Evolutionary conservation across 2,797 vertebrate genomes (phyloP), one percentile per base, ranked within the genome.

Genomic region (Sandelia bainsii): DNA sequence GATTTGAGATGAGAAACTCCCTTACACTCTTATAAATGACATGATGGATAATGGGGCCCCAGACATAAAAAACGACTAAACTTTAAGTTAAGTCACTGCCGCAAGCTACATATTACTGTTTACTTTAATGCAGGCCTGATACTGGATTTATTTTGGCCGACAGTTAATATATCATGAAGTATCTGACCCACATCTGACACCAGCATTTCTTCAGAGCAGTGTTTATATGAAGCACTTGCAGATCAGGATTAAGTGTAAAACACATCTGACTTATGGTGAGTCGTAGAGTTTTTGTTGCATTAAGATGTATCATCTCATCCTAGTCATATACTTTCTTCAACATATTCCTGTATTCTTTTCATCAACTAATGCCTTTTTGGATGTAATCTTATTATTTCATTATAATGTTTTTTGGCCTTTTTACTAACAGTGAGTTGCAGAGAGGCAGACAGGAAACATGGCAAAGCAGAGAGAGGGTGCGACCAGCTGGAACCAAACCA

Each of bases 1-100:
- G 48, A 69, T 69, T 22, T 44, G 48, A 7, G n/a, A 67, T 1
- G 25, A 61, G 39, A n/a, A 32, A 32, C 74, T 37, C 49, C 44
- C 37, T 20, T 22, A 20, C 0, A 0, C 34, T 52, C 17, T 48
- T 52, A 34, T 11, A 22, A 46, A 60, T 54, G 8, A 25, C 27
- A 45, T 3, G 5, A 34, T 2, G 3, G 11, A 4, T 12, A 20
- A 49, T 6, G 23, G 10, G 69, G 54, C 49, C 39, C 4, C 25
- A 12, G 61, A 51, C 42, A 40, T 39, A 14, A 25, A 48, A 1
- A 62, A 22, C 13, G 39, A 46, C 29, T 65, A 25, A 39, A 52
- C 4, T 13, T 6, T 42, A 58, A 16, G 5, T 19, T 23, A 19
- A 12, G 0, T 13, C 34, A 64, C 1, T 6, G 40, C n/a, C 46